A percentile compares a stretch with the other conserved stretches of the same genome.
Evolutionary conservation across 1,140 invertebrate genomes (phyloP).

Genomic region (Pogonomyrmex barbatus): DNA sequence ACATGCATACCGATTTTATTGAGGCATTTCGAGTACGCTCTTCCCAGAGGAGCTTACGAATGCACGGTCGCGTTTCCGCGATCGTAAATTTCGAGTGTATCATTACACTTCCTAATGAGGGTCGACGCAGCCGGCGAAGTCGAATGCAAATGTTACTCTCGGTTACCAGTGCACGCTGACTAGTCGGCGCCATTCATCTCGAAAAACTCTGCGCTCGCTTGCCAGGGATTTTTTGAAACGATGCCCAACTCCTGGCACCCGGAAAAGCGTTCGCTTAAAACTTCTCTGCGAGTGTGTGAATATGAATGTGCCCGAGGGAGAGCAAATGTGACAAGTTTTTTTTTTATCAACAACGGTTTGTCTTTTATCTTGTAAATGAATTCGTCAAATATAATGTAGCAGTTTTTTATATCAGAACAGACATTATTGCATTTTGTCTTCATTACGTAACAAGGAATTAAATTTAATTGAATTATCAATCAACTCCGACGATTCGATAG

Average conservation of each 20-base stretch:
- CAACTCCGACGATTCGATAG: not conserved
- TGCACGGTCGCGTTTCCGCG: conserved; percentile 27
- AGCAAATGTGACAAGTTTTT: conserved; percentile 30
- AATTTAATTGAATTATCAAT: conserved; percentile 21
- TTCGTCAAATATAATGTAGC: not conserved
- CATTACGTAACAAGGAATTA: conserved; percentile 4
- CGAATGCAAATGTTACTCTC: not conserved
- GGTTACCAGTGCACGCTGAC: not conserved
- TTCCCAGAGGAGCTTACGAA: not conserved
- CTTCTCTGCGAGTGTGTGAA: conserved; percentile 10
- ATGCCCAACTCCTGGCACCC: not conserved
- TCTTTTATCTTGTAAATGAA: not conserved
- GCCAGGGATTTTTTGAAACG: conserved; percentile 24
- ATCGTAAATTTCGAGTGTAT: conserved; percentile 40
- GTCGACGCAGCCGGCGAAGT: not conserved
- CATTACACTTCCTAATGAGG: conserved; percentile 30
- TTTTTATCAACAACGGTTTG: not conserved
- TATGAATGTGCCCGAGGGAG: conserved; percentile 5
- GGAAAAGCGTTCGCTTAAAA: conserved; percentile 34
- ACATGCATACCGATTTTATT: conserved; percentile 75
- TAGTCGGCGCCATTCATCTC: conserved; percentile 37
- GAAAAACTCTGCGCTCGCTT: not conserved
- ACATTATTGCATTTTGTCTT: not conserved
- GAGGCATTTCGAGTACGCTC: conserved; percentile 62
- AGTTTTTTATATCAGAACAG: not conserved